phyloP scores from a whole-genome alignment of 2,888 invertebrate genomes.

The Podabrus alpinus region DNA sequence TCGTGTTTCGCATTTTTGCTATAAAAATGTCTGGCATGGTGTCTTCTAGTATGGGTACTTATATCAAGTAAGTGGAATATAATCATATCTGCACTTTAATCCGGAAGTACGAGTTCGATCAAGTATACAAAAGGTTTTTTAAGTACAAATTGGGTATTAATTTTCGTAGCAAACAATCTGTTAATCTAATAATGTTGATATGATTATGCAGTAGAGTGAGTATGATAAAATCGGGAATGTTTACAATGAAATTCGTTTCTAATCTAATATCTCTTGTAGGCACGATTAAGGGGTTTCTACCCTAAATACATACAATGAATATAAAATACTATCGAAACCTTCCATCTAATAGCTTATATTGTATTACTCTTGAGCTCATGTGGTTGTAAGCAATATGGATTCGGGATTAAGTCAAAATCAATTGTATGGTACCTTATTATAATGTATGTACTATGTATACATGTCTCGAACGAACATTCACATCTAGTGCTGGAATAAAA shows the following conservation, averaged over 20 bases:
- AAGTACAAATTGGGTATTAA: not conserved
- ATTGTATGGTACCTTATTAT: not conserved
- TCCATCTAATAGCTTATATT: constrained; percentile 9
- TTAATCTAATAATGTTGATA: constrained; percentile 6
- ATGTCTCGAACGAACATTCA: not conserved
- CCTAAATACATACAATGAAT: constrained; percentile 7
- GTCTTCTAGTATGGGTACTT: not conserved
- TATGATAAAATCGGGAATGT: constrained; percentile 14
- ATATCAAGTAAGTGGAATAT: constrained; percentile 4
- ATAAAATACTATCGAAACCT: constrained; percentile 12
- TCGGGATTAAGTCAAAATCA: not conserved
- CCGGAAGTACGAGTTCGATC: constrained; percentile 4
- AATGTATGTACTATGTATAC: no score
- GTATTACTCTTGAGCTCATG: constrained; percentile 1
- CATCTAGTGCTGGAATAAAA: not conserved
- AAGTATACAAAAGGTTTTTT: not conserved
- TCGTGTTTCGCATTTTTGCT: constrained; percentile 10
- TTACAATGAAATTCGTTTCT: constrained; percentile 16
- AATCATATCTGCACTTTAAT: constrained; percentile 4
- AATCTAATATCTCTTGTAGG: constrained; percentile 12
- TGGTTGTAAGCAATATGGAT: not conserved
- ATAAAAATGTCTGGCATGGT: constrained; percentile 8
- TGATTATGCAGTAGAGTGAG: constrained; percentile 9
- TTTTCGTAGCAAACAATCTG: not conserved
- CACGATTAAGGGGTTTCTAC: constrained; percentile 7